These are phyloP conservation scores for Spodoptera picta DNA, from an alignment of 2,888 invertebrate genomes.

Conservation along the genomic window DNA sequence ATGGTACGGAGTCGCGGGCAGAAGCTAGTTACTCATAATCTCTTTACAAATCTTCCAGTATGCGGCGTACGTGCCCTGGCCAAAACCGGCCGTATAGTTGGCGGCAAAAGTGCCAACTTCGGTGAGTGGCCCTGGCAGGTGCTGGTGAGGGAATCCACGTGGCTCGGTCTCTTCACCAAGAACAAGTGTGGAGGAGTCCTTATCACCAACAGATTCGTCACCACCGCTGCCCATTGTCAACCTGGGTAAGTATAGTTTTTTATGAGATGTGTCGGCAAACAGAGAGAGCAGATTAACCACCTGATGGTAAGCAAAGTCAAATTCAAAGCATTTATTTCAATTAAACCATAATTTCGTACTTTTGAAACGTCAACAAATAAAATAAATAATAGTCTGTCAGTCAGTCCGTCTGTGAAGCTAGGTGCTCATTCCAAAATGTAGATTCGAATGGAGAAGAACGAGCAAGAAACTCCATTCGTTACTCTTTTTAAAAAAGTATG, in stretches of 20 bases:
- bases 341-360: no score
- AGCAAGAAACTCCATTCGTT: no score
- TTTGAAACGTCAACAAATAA: no score
- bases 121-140: constrained; percentile 98
- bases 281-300: background rate
- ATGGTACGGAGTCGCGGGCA: no score
- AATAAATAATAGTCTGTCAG: no score
- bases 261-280: background rate
- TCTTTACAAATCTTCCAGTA: constrained; percentile 86
- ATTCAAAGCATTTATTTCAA: no score
- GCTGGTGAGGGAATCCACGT: constrained; percentile 96
- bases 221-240: constrained; percentile 98
- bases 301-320: background rate
- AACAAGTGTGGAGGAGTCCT: constrained; percentile 98
- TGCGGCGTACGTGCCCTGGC: constrained; percentile 95
- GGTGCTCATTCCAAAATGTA: no score
- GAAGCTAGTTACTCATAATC: no score
- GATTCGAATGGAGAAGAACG: no score
- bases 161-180: constrained; percentile 97
- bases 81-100: constrained; percentile 95
- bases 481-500: no score
- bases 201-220: constrained; percentile 95
- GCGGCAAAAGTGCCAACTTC: constrained; percentile 95
- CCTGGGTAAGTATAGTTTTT: constrained; percentile 92
- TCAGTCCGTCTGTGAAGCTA: no score